Conservation (phyloP, 2,113 vertebrate genomes). For the Gymnobelideus leadbeateri region DNA sequence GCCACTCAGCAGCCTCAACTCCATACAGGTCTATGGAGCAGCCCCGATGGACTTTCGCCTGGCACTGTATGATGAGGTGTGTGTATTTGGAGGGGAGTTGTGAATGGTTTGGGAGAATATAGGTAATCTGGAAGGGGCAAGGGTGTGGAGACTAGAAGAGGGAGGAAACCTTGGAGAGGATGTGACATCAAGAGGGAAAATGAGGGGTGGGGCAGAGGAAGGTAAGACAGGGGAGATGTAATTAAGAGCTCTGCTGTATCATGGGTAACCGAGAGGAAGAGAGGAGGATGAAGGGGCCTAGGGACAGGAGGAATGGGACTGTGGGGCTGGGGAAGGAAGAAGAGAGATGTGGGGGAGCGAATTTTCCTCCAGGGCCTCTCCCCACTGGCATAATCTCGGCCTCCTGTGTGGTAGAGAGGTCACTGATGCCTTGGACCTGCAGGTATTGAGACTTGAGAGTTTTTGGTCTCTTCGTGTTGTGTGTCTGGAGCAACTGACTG, state of each 20-base stretch:
- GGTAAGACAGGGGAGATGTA: too few species aligned
- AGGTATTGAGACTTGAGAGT: constrained; percentile 87
- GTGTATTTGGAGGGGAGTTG: neutral
- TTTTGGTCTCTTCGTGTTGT: constrained; percentile 88
- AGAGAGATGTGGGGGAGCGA: neutral
- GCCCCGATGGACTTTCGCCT: constrained; percentile 88
- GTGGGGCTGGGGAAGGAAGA: neutral
- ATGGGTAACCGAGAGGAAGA: too few species aligned
- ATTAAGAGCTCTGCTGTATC: too few species aligned
- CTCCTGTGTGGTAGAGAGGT: neutral
- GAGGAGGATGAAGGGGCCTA: neutral
- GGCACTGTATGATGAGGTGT: constrained; percentile 95
- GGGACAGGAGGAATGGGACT: neutral
- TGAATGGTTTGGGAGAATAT: neutral
- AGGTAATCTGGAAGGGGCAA: neutral
- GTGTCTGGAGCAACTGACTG: constrained; percentile 84
- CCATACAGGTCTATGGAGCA: constrained; percentile 87
- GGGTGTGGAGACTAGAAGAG: too few species aligned
- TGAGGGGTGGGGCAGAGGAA: too few species aligned
- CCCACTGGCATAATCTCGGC: neutral
- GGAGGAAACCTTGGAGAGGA: neutral
- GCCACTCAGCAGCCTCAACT: constrained; percentile 86
- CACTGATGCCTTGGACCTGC: neutral
- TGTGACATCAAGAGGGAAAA: too few species aligned
- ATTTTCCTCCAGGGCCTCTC: neutral